Conservation (phyloP, 1,140 invertebrate genomes). For the Chironomus striatipennis region DNA sequence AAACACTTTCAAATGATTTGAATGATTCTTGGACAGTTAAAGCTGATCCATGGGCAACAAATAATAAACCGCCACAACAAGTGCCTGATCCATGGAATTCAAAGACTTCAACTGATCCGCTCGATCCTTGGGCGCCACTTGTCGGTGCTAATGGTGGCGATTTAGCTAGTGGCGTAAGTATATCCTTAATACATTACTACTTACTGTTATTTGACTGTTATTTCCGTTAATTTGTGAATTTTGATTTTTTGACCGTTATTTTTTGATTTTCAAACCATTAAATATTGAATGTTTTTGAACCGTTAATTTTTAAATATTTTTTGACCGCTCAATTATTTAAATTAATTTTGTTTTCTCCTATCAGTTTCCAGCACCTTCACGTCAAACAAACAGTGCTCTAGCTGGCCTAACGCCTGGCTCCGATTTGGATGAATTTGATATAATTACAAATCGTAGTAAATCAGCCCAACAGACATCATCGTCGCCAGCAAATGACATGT, state of each 20-base stretch:
- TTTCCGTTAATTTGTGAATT: no score
- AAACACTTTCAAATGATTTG: conserved; percentile 27
- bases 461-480: conserved; percentile 37
- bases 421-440: conserved; percentile 75
- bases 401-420: conserved; percentile 43
- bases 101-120: conserved; percentile 33
- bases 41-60: not conserved
- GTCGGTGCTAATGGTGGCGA: conserved; percentile 34
- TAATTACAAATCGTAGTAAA: conserved; percentile 59
- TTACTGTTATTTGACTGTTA: conserved; percentile 5
- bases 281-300: no score
- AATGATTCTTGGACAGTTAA: conserved; percentile 26
- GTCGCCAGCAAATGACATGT: not conserved
- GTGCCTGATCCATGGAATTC: conserved; percentile 31
- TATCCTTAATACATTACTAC: not conserved
- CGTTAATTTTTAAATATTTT: no score
- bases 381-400: conserved; percentile 17
- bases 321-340: no score
- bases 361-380: conserved; percentile 17
- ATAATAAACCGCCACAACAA: conserved; percentile 22
- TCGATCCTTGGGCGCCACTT: conserved; percentile 45
- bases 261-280: no score
- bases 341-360: no score
- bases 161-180: conserved; percentile 26
- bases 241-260: no score